phyloP scores from a whole-genome alignment of 2,113 vertebrate species.

The Paratilapia polleni region DNA sequence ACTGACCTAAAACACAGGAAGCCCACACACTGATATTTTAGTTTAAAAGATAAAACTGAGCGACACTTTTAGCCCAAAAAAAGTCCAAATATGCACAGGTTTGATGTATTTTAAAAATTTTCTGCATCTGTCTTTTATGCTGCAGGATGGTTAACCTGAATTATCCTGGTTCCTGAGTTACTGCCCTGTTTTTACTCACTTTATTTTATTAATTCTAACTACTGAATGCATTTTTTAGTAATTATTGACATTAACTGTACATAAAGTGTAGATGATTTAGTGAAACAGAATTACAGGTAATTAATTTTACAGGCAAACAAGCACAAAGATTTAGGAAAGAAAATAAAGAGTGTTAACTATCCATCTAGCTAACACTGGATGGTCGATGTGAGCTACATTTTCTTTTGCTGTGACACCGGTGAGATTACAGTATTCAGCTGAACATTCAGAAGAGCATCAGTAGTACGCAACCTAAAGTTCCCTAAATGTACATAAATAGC shows the following conservation, averaged over 20 bases:
- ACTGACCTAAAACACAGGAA: not conserved
- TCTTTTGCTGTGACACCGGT: not conserved
- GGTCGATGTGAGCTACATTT: not conserved
- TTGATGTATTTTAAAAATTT: not conserved
- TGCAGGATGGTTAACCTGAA: not conserved
- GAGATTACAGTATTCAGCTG: not conserved
- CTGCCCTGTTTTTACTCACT: not conserved
- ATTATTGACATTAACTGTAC: not conserved
- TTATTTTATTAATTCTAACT: not conserved
- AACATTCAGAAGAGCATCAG: slow-evolving; percentile 28
- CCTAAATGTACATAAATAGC: not conserved
- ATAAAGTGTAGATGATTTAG: not conserved
- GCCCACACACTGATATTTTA: not conserved
- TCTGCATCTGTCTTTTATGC: not conserved
- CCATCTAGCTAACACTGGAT: not conserved
- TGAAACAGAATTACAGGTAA: not conserved
- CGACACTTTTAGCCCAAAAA: not conserved
- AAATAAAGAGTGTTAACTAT: not conserved
- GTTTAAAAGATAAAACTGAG: not conserved
- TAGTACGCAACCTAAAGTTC: slow-evolving; percentile 17
- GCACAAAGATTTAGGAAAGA: not conserved
- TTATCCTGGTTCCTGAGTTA: not conserved
- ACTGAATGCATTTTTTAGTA: not conserved
- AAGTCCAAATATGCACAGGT: not conserved
- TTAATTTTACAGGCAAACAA: not conserved